These are phyloP conservation scores for Ia io DNA, from an alignment of 2,113 vertebrate species.

Conservation along the genomic window DNA sequence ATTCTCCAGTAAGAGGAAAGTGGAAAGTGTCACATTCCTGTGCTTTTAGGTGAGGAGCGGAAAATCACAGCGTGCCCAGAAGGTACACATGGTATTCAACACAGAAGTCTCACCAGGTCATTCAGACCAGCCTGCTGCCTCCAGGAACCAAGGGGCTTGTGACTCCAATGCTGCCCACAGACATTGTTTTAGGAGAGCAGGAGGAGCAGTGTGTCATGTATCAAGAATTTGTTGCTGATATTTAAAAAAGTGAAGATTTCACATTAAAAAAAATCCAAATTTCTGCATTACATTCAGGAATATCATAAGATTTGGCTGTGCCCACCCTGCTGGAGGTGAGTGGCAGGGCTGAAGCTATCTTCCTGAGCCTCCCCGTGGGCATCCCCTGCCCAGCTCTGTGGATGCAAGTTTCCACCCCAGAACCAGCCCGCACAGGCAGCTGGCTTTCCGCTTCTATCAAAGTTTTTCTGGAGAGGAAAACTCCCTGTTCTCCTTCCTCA, in stretches of 20 bases:
- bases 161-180: not conserved
- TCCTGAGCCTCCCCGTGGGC: too few species aligned
- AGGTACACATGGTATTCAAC: not conserved
- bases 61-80: fast-evolving
- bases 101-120: not conserved
- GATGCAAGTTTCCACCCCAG: not conserved
- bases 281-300: not conserved
- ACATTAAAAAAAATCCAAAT: not conserved
- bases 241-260: not conserved
- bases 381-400: fast-evolving
- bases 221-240: not conserved
- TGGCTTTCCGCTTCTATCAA: not conserved
- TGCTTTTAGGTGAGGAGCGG: not conserved
- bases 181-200: too few species aligned
- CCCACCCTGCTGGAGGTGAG: not conserved
- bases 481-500: not conserved
- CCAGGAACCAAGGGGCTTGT: not conserved
- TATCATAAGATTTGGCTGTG: too few species aligned
- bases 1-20: not conserved
- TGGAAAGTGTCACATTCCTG: not conserved
- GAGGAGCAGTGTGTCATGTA: not conserved
- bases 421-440: not conserved
- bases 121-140: too few species aligned
- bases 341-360: not conserved
- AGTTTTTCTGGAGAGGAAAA: not conserved